Conservation (phyloP, 1,140 invertebrate species). For the Sarcophaga bullata region DNA sequence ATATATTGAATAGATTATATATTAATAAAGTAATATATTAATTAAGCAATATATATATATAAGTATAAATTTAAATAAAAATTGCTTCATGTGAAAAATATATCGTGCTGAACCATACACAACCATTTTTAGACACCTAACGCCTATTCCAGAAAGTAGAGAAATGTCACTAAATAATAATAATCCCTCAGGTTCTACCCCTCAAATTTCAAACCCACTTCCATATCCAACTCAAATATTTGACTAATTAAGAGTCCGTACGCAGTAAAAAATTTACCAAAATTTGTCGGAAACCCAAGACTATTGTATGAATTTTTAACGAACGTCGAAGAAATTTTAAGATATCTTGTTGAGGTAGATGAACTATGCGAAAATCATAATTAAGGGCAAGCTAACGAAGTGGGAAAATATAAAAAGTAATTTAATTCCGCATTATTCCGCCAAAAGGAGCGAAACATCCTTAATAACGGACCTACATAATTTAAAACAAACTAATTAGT, state of each 20-base stretch:
- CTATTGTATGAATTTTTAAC: no score
- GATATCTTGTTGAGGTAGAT: no score
- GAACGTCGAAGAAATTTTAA: no score
- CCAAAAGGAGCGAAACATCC: constrained; percentile 41
- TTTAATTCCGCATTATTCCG: no score
- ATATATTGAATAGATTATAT: no score
- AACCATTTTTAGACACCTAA: background rate
- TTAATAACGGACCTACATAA: constrained; percentile 40
- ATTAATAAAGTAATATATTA: no score
- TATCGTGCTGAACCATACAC: background rate
- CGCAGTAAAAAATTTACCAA: background rate
- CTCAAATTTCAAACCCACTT: background rate
- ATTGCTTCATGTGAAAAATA: background rate
- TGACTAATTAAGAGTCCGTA: background rate
- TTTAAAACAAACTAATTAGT: constrained; percentile 26
- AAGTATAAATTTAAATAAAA: no score
- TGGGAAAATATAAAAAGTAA: background rate
- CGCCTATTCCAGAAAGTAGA: constrained; percentile 5
- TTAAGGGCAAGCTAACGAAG: no score
- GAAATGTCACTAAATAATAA: background rate
- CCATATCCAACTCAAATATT: background rate
- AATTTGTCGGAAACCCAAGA: no score
- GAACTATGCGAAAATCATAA: no score
- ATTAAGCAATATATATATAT: background rate
- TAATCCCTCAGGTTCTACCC: constrained; percentile 12